A percentile compares a stretch with the other conserved stretches of the same genome.
These are phyloP conservation scores for Thaumetopoea pityocampa DNA, from an alignment of 1,140 invertebrate genomes.

Conservation along the genomic window DNA sequence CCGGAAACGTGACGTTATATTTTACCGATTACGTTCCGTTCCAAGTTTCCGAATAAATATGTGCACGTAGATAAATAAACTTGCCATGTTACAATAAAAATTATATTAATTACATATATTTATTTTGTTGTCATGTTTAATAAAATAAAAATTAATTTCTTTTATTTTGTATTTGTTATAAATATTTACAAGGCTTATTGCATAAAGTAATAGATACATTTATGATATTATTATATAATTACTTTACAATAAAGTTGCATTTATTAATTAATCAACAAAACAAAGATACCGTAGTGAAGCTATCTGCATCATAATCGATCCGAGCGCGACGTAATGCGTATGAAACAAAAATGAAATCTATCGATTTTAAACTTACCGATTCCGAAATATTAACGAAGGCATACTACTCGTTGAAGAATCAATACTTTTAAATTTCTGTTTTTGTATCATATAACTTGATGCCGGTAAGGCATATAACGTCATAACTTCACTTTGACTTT, in stretches of 20 bases:
- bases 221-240: not conserved
- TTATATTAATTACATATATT: not conserved
- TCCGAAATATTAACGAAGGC: constrained; percentile 68
- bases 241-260: constrained; percentile 14
- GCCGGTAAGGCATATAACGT: constrained; percentile 67
- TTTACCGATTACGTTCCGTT: constrained; percentile 32
- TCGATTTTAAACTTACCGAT: constrained; percentile 53
- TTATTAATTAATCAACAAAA: constrained; percentile 11
- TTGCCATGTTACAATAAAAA: not conserved
- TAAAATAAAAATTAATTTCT: too few relatives aligned
- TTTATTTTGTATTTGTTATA: not conserved
- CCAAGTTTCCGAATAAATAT: too few relatives aligned
- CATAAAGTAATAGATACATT: not conserved
- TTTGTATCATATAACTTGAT: constrained; percentile 64
- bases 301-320: constrained; percentile 32
- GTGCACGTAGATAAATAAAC: too few relatives aligned
- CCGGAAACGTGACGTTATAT: constrained; percentile 51
- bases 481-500: constrained; percentile 62
- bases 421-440: constrained; percentile 62
- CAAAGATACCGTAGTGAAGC: constrained; percentile 14
- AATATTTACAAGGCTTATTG: not conserved
- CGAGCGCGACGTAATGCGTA: constrained; percentile 11
- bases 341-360: constrained; percentile 21
- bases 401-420: constrained; percentile 55
- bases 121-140: too few relatives aligned